These are phyloP conservation scores for Falco peregrinus DNA, from an alignment of 2,797 vertebrate species.

Conservation along the genomic window DNA sequence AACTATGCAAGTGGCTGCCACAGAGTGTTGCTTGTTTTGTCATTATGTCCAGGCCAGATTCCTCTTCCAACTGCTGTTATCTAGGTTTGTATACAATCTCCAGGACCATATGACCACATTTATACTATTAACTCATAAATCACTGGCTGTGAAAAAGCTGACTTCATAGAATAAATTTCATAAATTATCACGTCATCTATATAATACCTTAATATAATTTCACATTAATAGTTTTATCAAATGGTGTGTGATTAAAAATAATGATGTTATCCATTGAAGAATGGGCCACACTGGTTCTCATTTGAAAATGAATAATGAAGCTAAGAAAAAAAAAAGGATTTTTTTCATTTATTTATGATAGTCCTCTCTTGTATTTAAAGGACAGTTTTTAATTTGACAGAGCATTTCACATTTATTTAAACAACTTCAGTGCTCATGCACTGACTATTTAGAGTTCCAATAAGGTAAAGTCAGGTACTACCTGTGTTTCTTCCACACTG, in stretches of 20 bases:
- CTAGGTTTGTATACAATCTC: not conserved
- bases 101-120: not conserved
- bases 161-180: not conserved
- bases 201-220: not conserved
- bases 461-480: not conserved
- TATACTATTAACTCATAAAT: not conserved
- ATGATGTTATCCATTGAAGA: not conserved
- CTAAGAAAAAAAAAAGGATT: not conserved
- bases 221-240: not conserved
- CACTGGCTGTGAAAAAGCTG: not conserved
- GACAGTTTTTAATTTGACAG: not conserved
- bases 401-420: not conserved
- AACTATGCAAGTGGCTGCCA: not conserved
- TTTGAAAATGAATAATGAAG: not conserved
- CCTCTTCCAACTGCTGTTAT: not conserved
- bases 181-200: not conserved
- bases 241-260: not conserved
- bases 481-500: not conserved
- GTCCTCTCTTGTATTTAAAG: not conserved
- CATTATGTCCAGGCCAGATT: not conserved
- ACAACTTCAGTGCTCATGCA: not conserved
- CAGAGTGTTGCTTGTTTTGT: not conserved
- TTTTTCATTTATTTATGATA: not conserved
- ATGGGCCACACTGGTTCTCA: not conserved
- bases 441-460: not conserved